phyloP scores from a whole-genome alignment of 2,888 invertebrate genomes.

The Agrilus biguttatus region DNA sequence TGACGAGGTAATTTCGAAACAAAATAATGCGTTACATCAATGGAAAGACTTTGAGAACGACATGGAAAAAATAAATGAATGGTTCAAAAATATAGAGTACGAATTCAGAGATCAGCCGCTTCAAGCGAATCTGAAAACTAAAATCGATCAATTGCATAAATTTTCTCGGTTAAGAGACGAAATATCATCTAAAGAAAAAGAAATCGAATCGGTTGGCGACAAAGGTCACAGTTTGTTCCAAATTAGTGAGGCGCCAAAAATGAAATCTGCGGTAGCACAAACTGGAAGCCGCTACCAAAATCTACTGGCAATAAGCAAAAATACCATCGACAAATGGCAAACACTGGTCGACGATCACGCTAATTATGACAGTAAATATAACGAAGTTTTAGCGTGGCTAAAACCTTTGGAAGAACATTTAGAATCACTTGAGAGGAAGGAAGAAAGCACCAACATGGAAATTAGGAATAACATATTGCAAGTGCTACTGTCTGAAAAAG shows the following conservation, averaged over 20 bases:
- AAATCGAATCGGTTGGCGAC: constrained; percentile 79
- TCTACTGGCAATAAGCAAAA: constrained; percentile 66
- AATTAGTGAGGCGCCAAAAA: constrained; percentile 67
- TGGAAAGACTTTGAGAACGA: constrained; percentile 81
- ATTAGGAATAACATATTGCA: constrained; percentile 55
- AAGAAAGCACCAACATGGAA: constrained; percentile 41
- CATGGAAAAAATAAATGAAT: constrained; percentile 65
- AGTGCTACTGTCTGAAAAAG: constrained; percentile 61
- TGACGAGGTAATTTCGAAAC: constrained; percentile 54
- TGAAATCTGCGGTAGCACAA: constrained; percentile 78
- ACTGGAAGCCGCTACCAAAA: constrained; percentile 78
- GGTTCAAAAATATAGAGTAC: constrained; percentile 75
- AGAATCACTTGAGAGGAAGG: constrained; percentile 47
- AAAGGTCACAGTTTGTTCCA: constrained; percentile 76
- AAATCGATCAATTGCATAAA: constrained; percentile 55
- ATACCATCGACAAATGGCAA: constrained; percentile 73
- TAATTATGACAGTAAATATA: constrained; percentile 58
- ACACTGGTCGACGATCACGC: constrained; percentile 72
- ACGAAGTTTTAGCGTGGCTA: constrained; percentile 65
- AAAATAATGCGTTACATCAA: constrained; percentile 58
- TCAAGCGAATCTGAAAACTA: constrained; percentile 67
- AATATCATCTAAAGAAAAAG: constrained; percentile 66
- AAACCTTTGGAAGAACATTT: constrained; percentile 60
- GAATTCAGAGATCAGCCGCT: constrained; percentile 76
- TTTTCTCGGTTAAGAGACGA: constrained; percentile 62